Percentiles rank a stretch among this genome's conserved stretches.
Conservation (phyloP, 2,888 invertebrate genomes). For the Branchipolynoe longqiensis region DNA sequence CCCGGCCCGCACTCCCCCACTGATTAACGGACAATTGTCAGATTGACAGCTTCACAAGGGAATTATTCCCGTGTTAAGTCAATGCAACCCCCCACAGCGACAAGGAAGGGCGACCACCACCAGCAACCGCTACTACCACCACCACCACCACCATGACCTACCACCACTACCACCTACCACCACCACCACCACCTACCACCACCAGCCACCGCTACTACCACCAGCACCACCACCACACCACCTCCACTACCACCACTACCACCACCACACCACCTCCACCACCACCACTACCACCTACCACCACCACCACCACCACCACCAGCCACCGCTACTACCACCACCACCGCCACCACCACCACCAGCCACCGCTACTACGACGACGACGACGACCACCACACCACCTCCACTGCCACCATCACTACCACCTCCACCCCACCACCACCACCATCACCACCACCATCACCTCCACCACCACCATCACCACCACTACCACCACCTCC, state of each 20-base stretch:
- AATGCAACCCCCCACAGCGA: background rate
- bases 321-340: background rate
- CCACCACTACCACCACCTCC: too few species aligned
- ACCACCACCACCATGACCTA: background rate
- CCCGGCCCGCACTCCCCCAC: background rate
- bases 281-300: too few species aligned
- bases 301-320: too few species aligned
- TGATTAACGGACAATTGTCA: slow-evolving; percentile 25
- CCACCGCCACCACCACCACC: background rate
- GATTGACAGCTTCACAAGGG: slow-evolving; percentile 33
- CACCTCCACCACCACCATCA: too few species aligned
- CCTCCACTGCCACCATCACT: too few species aligned
- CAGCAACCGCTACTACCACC: background rate
- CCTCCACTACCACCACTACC: too few species aligned
- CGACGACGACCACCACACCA: background rate
- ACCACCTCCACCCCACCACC: too few species aligned
- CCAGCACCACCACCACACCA: too few species aligned
- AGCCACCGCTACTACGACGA: background rate
- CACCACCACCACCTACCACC: too few species aligned
- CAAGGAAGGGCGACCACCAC: background rate
- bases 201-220: too few species aligned
- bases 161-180: background rate
- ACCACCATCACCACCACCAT: too few species aligned
- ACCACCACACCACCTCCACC: too few species aligned
- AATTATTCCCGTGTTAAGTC: slow-evolving; percentile 31